A percentile compares a stretch with the other conserved stretches of the same genome.
These are phyloP conservation scores for Aphelinus certus DNA, from an alignment of 1,140 invertebrate species.

Conservation along the genomic window DNA sequence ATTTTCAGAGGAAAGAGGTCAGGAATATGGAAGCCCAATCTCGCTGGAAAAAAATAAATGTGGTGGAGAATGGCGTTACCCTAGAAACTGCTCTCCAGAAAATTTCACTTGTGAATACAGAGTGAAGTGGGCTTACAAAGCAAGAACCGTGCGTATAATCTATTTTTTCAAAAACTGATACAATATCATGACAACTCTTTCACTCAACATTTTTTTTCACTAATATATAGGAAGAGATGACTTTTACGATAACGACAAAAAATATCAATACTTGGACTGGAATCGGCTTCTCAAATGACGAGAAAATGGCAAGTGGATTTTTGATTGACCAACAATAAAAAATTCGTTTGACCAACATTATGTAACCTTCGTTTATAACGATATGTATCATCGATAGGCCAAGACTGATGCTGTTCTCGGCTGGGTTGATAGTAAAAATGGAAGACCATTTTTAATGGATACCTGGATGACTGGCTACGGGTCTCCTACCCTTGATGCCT, in stretches of 20 bases:
- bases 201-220: no score
- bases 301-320: constrained; percentile 76
- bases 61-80: constrained; percentile 81
- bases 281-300: constrained; percentile 89
- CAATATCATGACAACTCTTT: background rate
- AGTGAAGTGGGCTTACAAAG: constrained; percentile 85
- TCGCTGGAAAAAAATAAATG: constrained; percentile 67
- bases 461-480: constrained; percentile 85
- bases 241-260: constrained; percentile 87
- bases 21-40: constrained; percentile 52
- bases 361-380: background rate
- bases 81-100: constrained; percentile 73
- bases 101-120: constrained; percentile 84
- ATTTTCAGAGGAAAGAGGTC: constrained; percentile 59
- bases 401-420: constrained; percentile 87
- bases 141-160: constrained; percentile 61
- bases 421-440: constrained; percentile 81
- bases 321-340: no score
- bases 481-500: constrained; percentile 78
- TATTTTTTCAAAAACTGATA: no score
- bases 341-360: no score
- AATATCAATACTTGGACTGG: constrained; percentile 91
- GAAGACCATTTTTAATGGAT: constrained; percentile 86
- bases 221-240: constrained; percentile 75
- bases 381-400: constrained; percentile 62